Evolutionary conservation across 2,888 invertebrate species (phyloP), one percentile per base, ranked within the genome.

Genomic region (Griposia aprilina): DNA sequence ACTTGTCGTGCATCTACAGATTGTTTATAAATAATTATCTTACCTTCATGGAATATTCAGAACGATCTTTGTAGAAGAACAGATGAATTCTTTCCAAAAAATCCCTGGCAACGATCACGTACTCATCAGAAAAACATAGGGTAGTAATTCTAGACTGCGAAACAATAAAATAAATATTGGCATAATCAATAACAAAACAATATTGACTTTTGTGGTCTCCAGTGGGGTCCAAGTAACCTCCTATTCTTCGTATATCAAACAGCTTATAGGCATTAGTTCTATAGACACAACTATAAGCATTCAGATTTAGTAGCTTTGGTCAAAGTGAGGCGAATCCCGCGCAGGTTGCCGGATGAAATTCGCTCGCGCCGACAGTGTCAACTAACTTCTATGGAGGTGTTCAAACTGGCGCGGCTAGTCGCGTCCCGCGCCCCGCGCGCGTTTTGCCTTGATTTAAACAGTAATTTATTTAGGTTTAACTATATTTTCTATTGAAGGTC

Each of bases 1-100:
- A 41, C 23, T 30, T 36, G 6, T 20, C 36, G 1, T 67, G 7
- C 20, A 30, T 50, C 30, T 36, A 36, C 30, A 36, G 30, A 36
- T 36, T 36, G 6, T 36, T n/a, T 17, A 5, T 13, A 10, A 55
- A 52, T 73, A 7, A n/a, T 26, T 45, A 30, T 45, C 52, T 66
- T 60, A 80, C 79, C 81, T 74, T 20, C 81, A 81, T 50, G 1
- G 60, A 74, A 48, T 41, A 81, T 55, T 80, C 81, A 41, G 79
- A 81, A n/a, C 36, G 55, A 11, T 80, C 55, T 55, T 74, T 80
- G 26, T 74, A 50, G 55, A 41, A 81, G 41, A 80, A 80, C 26
- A 80, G 75, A n/a, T 80, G 79, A 8, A 57, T 11, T 57, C 67
- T 81, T n/a, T 67, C 75, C 74, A 80, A 81, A 62, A 81, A 80